phyloP scores from a whole-genome alignment of 2,113 vertebrate genomes.

The Rhynchomys soricoides region DNA sequence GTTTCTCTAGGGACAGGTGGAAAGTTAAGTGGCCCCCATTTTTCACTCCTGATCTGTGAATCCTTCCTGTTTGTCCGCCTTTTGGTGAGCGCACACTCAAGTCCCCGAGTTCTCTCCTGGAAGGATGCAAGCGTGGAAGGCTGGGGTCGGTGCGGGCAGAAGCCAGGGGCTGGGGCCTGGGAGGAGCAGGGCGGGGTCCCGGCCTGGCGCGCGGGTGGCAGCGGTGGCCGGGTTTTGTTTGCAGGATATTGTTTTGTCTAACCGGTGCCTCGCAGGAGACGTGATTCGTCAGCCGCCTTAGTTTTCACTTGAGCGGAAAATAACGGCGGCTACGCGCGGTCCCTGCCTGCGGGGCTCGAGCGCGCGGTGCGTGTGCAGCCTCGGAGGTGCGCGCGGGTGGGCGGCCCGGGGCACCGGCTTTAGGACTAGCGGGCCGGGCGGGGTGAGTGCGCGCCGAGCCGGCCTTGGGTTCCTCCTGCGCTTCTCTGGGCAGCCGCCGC shows the following conservation, averaged over 20 bases:
- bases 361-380: neutral
- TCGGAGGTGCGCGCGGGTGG: constrained; percentile 19
- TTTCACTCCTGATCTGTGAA: constrained; percentile 2
- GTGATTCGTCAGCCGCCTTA: constrained; percentile 88
- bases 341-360: constrained; percentile 19
- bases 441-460: constrained; percentile 55
- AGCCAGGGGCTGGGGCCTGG: neutral
- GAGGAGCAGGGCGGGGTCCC: constrained; percentile 50
- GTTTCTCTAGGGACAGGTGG: constrained; percentile 69
- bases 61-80: neutral
- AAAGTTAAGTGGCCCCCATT: constrained; percentile 71
- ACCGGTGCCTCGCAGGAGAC: constrained; percentile 90
- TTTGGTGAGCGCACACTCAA: neutral
- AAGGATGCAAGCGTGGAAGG: neutral
- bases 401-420: neutral
- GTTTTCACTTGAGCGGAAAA: constrained; percentile 85
- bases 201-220: constrained; percentile 84
- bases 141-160: neutral
- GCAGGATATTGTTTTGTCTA: constrained; percentile 90
- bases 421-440: constrained; percentile 1
- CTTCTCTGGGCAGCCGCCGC: constrained; percentile 48
- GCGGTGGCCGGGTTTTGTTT: constrained; percentile 84
- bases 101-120: neutral
- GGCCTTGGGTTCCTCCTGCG: constrained; percentile 49
- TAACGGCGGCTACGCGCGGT: constrained; percentile 79